phyloP scores from a whole-genome alignment of 2,888 invertebrate species.

The Ramazzottius varieornatus region DNA sequence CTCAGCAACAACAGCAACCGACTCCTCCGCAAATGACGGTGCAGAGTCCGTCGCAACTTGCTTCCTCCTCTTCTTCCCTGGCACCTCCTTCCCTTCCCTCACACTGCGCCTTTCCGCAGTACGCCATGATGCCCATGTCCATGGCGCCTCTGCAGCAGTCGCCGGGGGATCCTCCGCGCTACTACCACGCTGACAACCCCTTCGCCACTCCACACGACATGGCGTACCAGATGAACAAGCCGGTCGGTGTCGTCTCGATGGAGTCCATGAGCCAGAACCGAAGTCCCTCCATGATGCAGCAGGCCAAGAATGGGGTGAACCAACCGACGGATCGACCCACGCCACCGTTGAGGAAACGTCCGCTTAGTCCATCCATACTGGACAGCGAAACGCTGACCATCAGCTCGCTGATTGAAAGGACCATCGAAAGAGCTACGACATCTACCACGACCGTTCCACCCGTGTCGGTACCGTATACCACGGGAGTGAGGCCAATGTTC shows the following conservation, averaged over 20 bases:
- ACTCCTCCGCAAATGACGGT: too few species aligned
- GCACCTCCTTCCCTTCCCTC: not conserved
- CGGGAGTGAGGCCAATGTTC: not conserved
- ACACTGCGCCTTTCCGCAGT: too few species aligned
- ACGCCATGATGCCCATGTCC: too few species aligned
- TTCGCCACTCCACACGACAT: not conserved
- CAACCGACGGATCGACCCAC: not conserved
- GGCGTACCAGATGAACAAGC: not conserved
- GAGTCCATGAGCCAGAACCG: not conserved
- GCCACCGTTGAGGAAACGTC: not conserved
- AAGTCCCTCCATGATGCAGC: not conserved
- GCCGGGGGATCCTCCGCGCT: too few species aligned
- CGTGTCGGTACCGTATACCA: not conserved
- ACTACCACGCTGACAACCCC: not conserved
- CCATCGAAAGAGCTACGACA: not conserved
- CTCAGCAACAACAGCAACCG: too few species aligned
- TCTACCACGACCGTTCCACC: not conserved
- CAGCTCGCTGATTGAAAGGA: slow-evolving; percentile 2
- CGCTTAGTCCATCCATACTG: slow-evolving; percentile 1
- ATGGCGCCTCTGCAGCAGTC: too few species aligned
- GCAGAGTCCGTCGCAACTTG: too few species aligned
- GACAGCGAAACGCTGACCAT: slow-evolving; percentile 1
- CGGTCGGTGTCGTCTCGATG: not conserved
- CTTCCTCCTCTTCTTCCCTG: too few species aligned
- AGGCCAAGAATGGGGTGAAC: not conserved